phyloP scores from a whole-genome alignment of 2,797 vertebrate genomes.

The Staurois parvus region DNA sequence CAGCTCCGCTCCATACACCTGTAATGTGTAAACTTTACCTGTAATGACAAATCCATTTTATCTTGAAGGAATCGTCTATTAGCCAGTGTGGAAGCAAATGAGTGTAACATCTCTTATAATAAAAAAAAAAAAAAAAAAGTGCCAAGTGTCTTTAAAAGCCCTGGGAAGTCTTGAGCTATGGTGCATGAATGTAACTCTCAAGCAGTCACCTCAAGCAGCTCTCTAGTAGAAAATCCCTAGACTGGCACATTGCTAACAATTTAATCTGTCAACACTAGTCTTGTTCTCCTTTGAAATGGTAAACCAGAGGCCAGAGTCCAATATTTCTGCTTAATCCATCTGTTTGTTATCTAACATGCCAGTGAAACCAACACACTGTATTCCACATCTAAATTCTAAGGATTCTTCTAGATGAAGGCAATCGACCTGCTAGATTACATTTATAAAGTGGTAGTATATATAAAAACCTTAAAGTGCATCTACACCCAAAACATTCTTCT shows the following conservation, averaged over 20 bases:
- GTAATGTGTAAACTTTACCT: conserved; percentile 26
- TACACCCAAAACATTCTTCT: too few relatives aligned
- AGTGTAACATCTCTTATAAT: conserved; percentile 20
- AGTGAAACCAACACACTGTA: conserved; percentile 1
- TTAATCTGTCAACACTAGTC: neutral
- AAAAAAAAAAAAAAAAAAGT: neutral
- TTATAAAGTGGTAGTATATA: too few relatives aligned
- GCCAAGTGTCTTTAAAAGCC: neutral
- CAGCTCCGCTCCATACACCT: neutral
- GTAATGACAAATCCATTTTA: conserved; percentile 8
- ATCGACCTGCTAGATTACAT: neutral
- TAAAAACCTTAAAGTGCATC: too few relatives aligned
- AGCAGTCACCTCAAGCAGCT: neutral
- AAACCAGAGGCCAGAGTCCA: conserved; percentile 55
- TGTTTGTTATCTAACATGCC: conserved; percentile 37
- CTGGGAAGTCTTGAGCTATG: conserved; percentile 1
- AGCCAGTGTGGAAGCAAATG: neutral
- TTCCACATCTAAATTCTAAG: neutral
- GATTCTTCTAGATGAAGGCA: neutral
- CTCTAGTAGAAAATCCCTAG: conserved; percentile 12
- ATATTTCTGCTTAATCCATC: conserved; percentile 33
- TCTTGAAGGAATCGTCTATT: conserved; percentile 4
- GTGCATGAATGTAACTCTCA: neutral
- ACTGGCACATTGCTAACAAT: neutral
- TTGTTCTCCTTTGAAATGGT: conserved; percentile 14